phyloP scores from a whole-genome alignment of 2,113 vertebrate species.

The Clinocottus analis region DNA sequence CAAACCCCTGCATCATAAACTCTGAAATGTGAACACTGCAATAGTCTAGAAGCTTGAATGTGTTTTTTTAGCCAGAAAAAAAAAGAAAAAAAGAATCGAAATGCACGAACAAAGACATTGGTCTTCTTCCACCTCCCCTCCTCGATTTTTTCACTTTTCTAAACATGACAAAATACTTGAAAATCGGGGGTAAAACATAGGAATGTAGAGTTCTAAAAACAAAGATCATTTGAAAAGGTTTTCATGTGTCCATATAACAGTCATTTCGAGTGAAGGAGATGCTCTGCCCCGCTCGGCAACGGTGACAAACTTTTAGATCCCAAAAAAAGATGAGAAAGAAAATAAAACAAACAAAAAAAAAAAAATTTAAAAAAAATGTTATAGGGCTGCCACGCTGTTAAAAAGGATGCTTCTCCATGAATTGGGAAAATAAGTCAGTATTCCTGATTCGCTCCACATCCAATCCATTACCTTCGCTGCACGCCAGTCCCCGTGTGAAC shows the following conservation, averaged over 20 bases:
- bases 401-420: slow-evolving; percentile 74
- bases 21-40: slow-evolving; percentile 82
- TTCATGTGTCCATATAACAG: slow-evolving; percentile 82
- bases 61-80: slow-evolving; percentile 73
- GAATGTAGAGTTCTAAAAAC: slow-evolving; percentile 82
- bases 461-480: slow-evolving; percentile 69
- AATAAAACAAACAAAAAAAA: slow-evolving; percentile 64
- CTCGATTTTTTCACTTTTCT: slow-evolving; percentile 74
- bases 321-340: slow-evolving; percentile 69
- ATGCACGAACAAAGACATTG: slow-evolving; percentile 77
- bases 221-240: slow-evolving; percentile 74
- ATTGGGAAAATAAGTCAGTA: slow-evolving; percentile 77
- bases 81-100: slow-evolving; percentile 72
- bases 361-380: slow-evolving; percentile 71
- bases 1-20: slow-evolving; percentile 74
- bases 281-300: slow-evolving; percentile 56
- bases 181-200: slow-evolving; percentile 79
- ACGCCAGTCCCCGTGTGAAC: slow-evolving; percentile 71
- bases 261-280: slow-evolving; percentile 77
- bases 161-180: slow-evolving; percentile 83
- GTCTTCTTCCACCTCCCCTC: slow-evolving; percentile 69
- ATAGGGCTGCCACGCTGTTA: slow-evolving; percentile 80
- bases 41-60: slow-evolving; percentile 75
- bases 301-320: slow-evolving; percentile 74
- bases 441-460: slow-evolving; percentile 76